Evolutionary conservation across 2,113 vertebrate genomes (phyloP).

Genomic region (Catharus minimus): DNA sequence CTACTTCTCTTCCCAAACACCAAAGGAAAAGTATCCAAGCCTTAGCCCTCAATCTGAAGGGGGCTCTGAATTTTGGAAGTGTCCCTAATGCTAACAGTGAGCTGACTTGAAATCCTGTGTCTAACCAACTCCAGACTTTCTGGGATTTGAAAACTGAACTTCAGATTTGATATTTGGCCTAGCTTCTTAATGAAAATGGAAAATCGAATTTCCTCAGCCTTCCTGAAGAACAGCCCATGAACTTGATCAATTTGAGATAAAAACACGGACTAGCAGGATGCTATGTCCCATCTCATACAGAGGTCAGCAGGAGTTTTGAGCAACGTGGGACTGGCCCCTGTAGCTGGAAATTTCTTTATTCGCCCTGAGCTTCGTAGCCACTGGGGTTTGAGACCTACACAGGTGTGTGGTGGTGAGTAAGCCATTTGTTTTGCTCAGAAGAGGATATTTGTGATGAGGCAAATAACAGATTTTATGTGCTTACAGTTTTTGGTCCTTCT

Average conservation of each 20-base stretch:
- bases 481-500: background rate
- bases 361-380: background rate
- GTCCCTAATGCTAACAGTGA: rapidly evolving
- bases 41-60: rapidly evolving
- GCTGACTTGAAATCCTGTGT: background rate
- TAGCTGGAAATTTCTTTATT: slow-evolving; percentile 3
- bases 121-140: background rate
- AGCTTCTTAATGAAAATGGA: background rate
- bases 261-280: background rate
- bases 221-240: background rate
- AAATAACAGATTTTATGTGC: background rate
- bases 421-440: slow-evolving; percentile 5
- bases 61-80: background rate
- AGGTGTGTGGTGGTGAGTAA: background rate
- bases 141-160: background rate
- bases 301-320: slow-evolving; percentile 9
- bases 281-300: background rate
- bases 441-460: slow-evolving; percentile 23
- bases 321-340: background rate
- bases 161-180: background rate
- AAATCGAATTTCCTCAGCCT: slow-evolving; percentile 31
- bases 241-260: background rate
- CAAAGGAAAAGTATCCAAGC: background rate
- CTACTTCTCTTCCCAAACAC: background rate
- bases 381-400: background rate